These are phyloP conservation scores for Apogon hyalosoma DNA, from an alignment of 2,797 vertebrate genomes.

Conservation along the genomic window DNA sequence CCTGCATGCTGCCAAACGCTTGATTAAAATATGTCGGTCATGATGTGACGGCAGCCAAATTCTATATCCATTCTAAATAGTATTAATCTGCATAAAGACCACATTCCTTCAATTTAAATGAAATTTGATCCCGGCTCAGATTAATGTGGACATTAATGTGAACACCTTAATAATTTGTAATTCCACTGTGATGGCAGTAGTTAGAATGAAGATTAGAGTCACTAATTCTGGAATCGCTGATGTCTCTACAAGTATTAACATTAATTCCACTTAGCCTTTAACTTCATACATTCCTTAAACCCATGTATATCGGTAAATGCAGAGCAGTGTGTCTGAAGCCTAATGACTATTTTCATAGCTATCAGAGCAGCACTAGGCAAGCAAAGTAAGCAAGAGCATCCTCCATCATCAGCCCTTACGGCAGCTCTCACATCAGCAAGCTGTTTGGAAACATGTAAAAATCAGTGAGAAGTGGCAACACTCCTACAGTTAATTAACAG, in stretches of 20 bases:
- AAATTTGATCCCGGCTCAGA: constrained; percentile 34
- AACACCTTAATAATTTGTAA: constrained; percentile 50
- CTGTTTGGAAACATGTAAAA: constrained; percentile 43
- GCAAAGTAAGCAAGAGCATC: constrained; percentile 8
- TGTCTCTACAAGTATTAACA: constrained; percentile 44
- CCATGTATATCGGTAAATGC: constrained; percentile 1
- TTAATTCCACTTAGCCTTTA: constrained; percentile 62
- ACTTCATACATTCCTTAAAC: constrained; percentile 33
- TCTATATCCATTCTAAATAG: constrained; percentile 1
- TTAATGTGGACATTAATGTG: constrained; percentile 49
- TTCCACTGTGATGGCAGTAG: constrained; percentile 31
- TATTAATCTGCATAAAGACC: constrained; percentile 21
- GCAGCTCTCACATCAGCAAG: constrained; percentile 26
- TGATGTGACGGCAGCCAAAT: constrained; percentile 8
- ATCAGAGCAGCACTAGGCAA: constrained; percentile 1
- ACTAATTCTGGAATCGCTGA: constrained; percentile 31
- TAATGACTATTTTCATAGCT: constrained; percentile 21
- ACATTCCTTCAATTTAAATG: constrained; percentile 33
- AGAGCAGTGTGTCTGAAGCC: constrained; percentile 13
- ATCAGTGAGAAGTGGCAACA: constrained; percentile 42
- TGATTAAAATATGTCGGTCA: constrained; percentile 52
- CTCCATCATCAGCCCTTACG: constrained; percentile 11
- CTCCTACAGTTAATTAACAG: constrained; percentile 60
- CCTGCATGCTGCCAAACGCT: constrained; percentile 41
- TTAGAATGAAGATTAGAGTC: constrained; percentile 42